Evolutionary conservation across 2,888 invertebrate genomes (phyloP), one percentile per base, ranked within the genome.

Genomic region (Chymomyza caudatula): DNA sequence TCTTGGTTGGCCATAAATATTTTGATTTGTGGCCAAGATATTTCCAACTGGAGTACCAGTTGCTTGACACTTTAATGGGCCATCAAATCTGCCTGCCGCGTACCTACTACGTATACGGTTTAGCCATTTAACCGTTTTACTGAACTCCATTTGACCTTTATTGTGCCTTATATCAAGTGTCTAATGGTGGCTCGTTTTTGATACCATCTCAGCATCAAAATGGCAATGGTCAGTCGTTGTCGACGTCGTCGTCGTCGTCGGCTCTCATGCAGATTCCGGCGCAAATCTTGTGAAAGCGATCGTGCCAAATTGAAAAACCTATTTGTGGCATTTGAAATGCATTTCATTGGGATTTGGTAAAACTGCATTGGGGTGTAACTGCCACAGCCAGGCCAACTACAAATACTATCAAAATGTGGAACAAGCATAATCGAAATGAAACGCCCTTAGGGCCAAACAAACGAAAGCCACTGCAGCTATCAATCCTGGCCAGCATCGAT

Each of bases 401-500:
- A 25, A 47, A 37, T 37, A 55, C 55, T 25, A 29, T 4, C 60
- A 59, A 88, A 88, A 77, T 81, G 87, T 81, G 77, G 78, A 88
- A 88, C 88, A 87, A 88, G 88, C 88, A 87, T 87, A 87, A 87
- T 81, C 77, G 72, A 77, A 87, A 77, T 76, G 71, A 78, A 83
- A 77, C 71, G 84, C 77, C 74, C 84, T 81, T 65, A 72, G 73
- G 78, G 72, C 53, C 53, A 11, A n/a, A 37, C 29, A 37, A 37
- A 37, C 11, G 29, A 37, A 37, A 19, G 15, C 15, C 6, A 22
- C 22, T 25, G 22, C 20, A 47, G 56, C 62, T 56, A 83, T 83
- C 80, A 80, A 69, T 66, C 65, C 63, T 61, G 65, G 83, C 65
- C 78, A 74, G 67, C 79, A 82, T 79, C 83, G 83, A 82, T 78